Evolutionary conservation across 2,113 vertebrate species (phyloP), one percentile per base, ranked within the genome.

Genomic region (Bucco capensis): DNA sequence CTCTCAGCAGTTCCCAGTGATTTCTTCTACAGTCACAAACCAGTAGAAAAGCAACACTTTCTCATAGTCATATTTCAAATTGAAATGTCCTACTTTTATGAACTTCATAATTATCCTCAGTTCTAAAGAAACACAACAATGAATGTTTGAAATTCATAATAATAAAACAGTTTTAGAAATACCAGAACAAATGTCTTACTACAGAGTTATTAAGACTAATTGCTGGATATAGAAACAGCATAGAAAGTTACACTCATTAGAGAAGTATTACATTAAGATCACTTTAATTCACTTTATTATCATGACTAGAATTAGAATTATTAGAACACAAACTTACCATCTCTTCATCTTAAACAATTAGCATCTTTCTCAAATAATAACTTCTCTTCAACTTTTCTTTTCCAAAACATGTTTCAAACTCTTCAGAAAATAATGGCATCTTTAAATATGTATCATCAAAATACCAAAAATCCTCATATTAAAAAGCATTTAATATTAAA

Each of bases 271-370:
- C 19, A 35, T 64, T 78, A 94, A 58, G 15, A 72, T 22, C 21
- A 66, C 21, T 73, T 87, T 19, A 74, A 79, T 49, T 80, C 38
- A 49, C 19, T 56, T 83, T 74, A 57, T 50, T 25, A 70, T 27
- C 38, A 74, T 19, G 40, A 35, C 50, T 86, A 85, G 17, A 74
- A 81, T 77, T 47, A 81, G 35, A 64, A 56, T 46, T 40, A 90
- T 42, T 51, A 87, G 40, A 78, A 60, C 7, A 78, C 23, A 62
- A 93, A 83, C 60, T 91, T 82, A 88, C 53, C 64, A 31, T 51
- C 47, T 83, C 61, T 80, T 92, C 56, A 75, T 77, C 86, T 65
- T 60, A 74, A 64, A 53, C 51, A 88, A 94, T 88, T 64, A 90
- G 22, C 25, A 28, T 76, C 16, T 51, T 42, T 67, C 46, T 80